phyloP scores from a whole-genome alignment of 2,888 invertebrate species.

The Monoplex corrugatus region DNA sequence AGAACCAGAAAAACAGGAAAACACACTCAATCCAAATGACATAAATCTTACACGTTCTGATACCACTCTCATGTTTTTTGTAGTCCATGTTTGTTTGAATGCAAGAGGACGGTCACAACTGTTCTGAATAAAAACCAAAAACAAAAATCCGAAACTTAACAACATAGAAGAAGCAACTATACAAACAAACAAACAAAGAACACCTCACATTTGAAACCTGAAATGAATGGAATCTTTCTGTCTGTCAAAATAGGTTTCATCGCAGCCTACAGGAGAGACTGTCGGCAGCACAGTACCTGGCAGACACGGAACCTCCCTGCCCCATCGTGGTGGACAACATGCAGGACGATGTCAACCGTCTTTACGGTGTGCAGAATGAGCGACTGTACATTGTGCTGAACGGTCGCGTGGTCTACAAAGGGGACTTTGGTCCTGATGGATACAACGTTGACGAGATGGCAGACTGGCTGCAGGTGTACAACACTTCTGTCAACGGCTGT shows the following conservation, averaged over 20 bases:
- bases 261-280: slow-evolving; percentile 63
- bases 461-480: slow-evolving; percentile 64
- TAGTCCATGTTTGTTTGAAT: too few relatives aligned
- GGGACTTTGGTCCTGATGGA: slow-evolving; percentile 67
- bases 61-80: too few relatives aligned
- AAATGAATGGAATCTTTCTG: too few relatives aligned
- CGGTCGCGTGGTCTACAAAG: slow-evolving; percentile 67
- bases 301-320: slow-evolving; percentile 54
- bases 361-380: slow-evolving; percentile 71
- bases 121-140: too few relatives aligned
- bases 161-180: too few relatives aligned
- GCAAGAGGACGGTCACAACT: too few relatives aligned
- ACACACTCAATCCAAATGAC: too few relatives aligned
- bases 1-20: too few relatives aligned
- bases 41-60: too few relatives aligned
- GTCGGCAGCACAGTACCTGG: slow-evolving; percentile 63
- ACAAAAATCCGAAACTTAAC: too few relatives aligned
- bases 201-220: too few relatives aligned
- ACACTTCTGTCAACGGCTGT: neutral
- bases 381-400: slow-evolving; percentile 69
- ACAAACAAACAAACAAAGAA: too few relatives aligned
- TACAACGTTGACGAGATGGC: slow-evolving; percentile 68
- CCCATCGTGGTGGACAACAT: slow-evolving; percentile 70
- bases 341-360: slow-evolving; percentile 63
- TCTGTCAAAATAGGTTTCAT: slow-evolving; percentile 54